Evolutionary conservation across 2,888 invertebrate species (phyloP).

Genomic region (Lagria hirta): DNA sequence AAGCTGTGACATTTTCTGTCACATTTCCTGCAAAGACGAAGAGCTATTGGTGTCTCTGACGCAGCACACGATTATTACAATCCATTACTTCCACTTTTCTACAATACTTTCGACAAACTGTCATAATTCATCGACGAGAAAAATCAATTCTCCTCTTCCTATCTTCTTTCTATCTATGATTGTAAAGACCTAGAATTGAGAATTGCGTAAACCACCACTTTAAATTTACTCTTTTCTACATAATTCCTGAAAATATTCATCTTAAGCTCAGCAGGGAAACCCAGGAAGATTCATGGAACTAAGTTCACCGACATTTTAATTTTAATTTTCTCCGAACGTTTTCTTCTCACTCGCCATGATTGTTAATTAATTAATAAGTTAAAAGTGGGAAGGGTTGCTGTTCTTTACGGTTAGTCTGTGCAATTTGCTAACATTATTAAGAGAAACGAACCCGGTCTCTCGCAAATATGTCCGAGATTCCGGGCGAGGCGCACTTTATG

Average conservation of each 20-base stretch:
- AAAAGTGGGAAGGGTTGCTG: conserved; percentile 51
- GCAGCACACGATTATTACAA: conserved; percentile 31
- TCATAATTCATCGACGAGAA: too few species aligned
- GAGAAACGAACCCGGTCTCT: conserved; percentile 47
- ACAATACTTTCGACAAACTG: conserved; percentile 21
- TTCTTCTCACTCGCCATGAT: conserved; percentile 53
- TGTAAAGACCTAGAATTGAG: too few species aligned
- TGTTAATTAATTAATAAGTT: conserved; percentile 57
- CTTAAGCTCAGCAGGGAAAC: too few species aligned
- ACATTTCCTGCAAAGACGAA: conserved; percentile 4
- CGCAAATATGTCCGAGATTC: conserved; percentile 54
- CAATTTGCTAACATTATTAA: conserved; percentile 55
- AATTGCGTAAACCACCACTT: too few species aligned
- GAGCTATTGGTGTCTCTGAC: conserved; percentile 15
- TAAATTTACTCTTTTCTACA: too few species aligned
- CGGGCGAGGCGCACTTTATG: conserved; percentile 49
- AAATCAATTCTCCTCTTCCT: too few species aligned
- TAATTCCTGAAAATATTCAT: too few species aligned
- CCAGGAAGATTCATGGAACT: conserved; percentile 49
- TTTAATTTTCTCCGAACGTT: conserved; percentile 49
- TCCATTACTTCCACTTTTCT: conserved; percentile 33
- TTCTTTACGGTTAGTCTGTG: conserved; percentile 53
- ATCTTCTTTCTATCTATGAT: too few species aligned
- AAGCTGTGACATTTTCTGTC: conserved; percentile 9
- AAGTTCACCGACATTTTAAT: conserved; percentile 51